Percentiles rank a stretch among this genome's conserved stretches.
Conservation (phyloP, 2,797 vertebrate species). For the Aratinga solstitialis region DNA sequence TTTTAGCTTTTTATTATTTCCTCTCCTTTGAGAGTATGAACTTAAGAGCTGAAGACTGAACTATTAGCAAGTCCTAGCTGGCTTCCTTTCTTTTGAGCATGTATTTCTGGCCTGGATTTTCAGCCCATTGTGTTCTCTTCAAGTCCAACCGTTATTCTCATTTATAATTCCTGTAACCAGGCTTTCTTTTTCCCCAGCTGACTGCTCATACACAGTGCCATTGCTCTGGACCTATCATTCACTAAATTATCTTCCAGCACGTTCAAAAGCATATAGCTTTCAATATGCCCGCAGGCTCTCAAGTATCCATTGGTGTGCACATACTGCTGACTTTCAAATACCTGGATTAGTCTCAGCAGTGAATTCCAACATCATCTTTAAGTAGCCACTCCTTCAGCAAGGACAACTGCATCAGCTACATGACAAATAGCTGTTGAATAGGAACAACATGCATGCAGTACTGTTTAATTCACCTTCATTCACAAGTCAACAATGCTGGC, state of each 20-base stretch:
- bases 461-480: neutral
- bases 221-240: neutral
- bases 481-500: neutral
- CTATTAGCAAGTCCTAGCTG: neutral
- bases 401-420: neutral
- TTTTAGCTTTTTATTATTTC: neutral
- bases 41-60: neutral
- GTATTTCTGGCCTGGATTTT: neutral
- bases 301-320: neutral
- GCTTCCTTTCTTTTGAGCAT: neutral
- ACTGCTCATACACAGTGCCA: neutral
- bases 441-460: neutral
- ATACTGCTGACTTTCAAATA: neutral
- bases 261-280: neutral
- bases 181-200: neutral
- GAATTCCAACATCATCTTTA: neutral
- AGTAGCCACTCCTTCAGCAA: neutral
- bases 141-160: neutral
- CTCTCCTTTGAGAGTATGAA: neutral
- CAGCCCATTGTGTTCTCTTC: neutral
- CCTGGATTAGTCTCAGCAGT: neutral
- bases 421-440: neutral
- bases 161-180: neutral
- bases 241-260: neutral
- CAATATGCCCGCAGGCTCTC: neutral